These are phyloP conservation scores for Plagodis dolabraria DNA, from an alignment of 2,888 invertebrate species.

Conservation along the genomic window DNA sequence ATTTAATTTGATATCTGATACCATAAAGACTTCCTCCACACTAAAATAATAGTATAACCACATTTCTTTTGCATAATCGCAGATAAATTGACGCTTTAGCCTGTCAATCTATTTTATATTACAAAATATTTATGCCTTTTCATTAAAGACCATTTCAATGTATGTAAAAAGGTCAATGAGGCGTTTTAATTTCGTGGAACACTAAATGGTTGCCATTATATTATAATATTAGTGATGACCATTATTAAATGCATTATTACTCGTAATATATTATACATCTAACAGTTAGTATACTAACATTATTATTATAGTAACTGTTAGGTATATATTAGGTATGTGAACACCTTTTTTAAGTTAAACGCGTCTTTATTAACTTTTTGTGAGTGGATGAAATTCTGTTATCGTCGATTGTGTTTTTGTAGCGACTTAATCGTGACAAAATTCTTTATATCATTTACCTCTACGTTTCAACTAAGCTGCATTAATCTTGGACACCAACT, in stretches of 20 bases:
- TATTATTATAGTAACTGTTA: not conserved
- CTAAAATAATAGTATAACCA: not conserved
- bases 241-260: not conserved
- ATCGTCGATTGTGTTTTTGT: no score
- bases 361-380: no score
- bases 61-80: constrained; percentile 18
- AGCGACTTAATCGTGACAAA: no score
- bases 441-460: no score
- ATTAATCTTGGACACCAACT: no score
- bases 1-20: constrained; percentile 3
- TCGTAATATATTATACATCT: not conserved
- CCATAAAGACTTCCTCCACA: not conserved
- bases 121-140: constrained; percentile 11
- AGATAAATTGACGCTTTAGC: constrained; percentile 21
- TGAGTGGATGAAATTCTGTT: no score
- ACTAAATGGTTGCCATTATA: constrained; percentile 7
- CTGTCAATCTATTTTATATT: constrained; percentile 6
- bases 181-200: constrained; percentile 15
- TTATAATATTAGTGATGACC: not conserved
- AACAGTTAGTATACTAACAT: no score
- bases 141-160: constrained; percentile 14
- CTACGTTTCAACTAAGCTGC: no score
- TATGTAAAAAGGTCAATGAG: constrained; percentile 30
- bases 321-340: no score
- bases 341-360: no score